phyloP scores from a whole-genome alignment of 2,888 invertebrate genomes.

The Lymantria dispar region DNA sequence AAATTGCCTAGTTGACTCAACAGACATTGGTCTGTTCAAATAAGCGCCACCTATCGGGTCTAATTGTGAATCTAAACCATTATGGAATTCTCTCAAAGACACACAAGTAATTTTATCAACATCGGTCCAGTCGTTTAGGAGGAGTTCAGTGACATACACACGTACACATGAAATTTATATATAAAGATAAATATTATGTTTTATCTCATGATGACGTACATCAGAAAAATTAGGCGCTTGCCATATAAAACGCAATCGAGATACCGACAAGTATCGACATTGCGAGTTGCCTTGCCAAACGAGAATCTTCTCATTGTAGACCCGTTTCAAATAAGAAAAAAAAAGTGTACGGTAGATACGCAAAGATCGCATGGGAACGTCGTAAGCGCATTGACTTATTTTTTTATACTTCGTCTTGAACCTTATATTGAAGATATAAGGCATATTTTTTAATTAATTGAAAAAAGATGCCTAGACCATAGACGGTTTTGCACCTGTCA shows the following conservation, averaged over 20 bases:
- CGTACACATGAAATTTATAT: no score
- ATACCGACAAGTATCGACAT: conserved; percentile 59
- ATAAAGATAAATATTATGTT: no score
- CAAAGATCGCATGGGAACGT: conserved; percentile 74
- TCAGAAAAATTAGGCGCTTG: not conserved
- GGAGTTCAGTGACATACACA: no score
- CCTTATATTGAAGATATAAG: conserved; percentile 47
- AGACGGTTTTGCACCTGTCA: conserved; percentile 72
- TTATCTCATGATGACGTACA: no score
- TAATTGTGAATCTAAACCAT: no score
- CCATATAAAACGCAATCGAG: conserved; percentile 12
- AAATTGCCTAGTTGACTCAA: no score
- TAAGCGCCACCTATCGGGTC: no score
- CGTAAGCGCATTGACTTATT: conserved; percentile 53
- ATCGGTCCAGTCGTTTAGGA: no score
- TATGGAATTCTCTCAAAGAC: no score
- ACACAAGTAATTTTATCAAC: no score
- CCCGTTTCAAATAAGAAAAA: conserved; percentile 68
- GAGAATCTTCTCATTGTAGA: conserved; percentile 77
- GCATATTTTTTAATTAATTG: conserved; percentile 37
- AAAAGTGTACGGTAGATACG: conserved; percentile 53
- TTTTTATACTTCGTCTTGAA: conserved; percentile 45
- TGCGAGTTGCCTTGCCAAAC: conserved; percentile 75
- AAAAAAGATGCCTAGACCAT: conserved; percentile 60
- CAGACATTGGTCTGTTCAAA: no score